Percentiles rank a stretch among this genome's conserved stretches.
These are phyloP conservation scores for Paraescarpia echinospica DNA, from an alignment of 1,140 invertebrate species.

Conservation along the genomic window DNA sequence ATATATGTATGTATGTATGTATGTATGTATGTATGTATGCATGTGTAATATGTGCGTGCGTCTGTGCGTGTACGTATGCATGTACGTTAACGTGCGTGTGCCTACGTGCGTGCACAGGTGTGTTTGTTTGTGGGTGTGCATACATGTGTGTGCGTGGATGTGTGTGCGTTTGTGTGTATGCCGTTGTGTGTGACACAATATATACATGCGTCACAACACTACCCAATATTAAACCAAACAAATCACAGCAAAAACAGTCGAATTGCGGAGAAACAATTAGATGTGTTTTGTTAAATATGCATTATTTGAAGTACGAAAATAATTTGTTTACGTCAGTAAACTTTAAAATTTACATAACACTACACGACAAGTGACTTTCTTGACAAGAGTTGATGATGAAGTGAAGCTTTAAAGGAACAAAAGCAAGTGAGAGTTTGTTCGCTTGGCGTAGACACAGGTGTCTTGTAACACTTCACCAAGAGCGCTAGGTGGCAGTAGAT, in stretches of 20 bases:
- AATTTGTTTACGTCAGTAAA: neutral
- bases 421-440: neutral
- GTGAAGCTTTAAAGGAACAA: neutral
- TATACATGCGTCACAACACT: neutral
- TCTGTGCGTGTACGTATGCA: too few relatives aligned
- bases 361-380: neutral
- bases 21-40: too few relatives aligned
- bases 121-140: too few relatives aligned
- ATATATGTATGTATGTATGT: too few relatives aligned
- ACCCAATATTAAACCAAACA: neutral
- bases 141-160: too few relatives aligned
- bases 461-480: neutral
- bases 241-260: neutral
- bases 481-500: neutral
- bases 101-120: too few relatives aligned
- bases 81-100: too few relatives aligned
- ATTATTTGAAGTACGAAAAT: neutral
- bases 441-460: neutral
- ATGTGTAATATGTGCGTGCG: too few relatives aligned
- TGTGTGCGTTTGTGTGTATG: too few relatives aligned
- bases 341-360: neutral
- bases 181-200: neutral
- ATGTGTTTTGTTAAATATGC: too few relatives aligned
- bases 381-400: neutral
- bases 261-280: too few relatives aligned